A percentile compares a stretch with the other conserved stretches of the same genome.
phyloP scores from a whole-genome alignment of 2,113 vertebrate genomes.

The Crypturellus undulatus region DNA sequence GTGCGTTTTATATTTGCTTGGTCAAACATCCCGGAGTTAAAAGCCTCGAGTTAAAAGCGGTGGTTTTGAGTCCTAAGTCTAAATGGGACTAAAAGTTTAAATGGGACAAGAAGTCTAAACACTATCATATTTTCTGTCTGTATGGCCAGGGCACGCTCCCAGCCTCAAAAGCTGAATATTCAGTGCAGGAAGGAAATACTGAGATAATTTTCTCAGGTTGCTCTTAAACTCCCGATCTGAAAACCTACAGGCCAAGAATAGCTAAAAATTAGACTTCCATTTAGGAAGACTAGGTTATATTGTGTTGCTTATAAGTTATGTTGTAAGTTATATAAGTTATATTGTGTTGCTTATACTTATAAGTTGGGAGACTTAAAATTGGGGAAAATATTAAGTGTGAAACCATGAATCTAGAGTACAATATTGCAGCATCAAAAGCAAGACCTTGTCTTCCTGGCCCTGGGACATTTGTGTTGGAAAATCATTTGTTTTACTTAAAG shows the following conservation, averaged over 20 bases:
- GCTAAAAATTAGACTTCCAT: not conserved
- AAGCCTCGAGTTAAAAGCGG: not conserved
- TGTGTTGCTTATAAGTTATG: not conserved
- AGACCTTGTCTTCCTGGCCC: not conserved
- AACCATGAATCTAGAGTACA: not conserved
- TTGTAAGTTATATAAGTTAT: not conserved
- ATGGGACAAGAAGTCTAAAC: not conserved
- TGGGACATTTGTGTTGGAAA: not conserved
- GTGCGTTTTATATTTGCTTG: conserved; percentile 30
- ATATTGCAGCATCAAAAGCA: not conserved
- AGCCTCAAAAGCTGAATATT: not conserved
- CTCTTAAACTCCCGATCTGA: not conserved
- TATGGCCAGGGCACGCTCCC: not conserved
- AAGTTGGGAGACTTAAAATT: not conserved
- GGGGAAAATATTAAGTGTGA: not conserved
- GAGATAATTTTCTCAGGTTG: not conserved
- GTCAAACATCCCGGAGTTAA: not conserved
- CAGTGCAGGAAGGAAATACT: not conserved
- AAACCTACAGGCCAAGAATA: not conserved
- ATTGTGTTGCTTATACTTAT: not conserved
- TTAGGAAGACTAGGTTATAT: not conserved
- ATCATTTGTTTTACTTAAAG: conserved; percentile 14
- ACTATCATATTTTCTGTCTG: not conserved
- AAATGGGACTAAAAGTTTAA: not conserved
- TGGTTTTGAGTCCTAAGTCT: not conserved